phyloP scores from a whole-genome alignment of 2,888 invertebrate genomes.

The Linyphia triangularis region DNA sequence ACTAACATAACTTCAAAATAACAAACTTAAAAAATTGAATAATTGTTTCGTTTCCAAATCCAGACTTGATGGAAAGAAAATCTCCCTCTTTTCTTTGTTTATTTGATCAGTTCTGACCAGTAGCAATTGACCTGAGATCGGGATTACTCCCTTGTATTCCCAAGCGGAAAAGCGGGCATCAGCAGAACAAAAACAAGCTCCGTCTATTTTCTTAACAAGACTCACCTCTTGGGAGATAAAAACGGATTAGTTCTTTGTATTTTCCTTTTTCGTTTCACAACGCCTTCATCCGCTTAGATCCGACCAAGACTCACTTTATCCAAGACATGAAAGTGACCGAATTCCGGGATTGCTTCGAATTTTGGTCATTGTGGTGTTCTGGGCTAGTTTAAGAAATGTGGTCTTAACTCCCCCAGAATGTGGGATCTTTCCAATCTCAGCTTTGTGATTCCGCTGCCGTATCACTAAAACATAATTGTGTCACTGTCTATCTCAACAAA shows the following conservation, averaged over 20 bases:
- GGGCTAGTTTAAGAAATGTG: slow-evolving; percentile 9
- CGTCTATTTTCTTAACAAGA: slow-evolving; percentile 66
- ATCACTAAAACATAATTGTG: too few relatives aligned
- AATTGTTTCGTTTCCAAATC: neutral
- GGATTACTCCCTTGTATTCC: slow-evolving; percentile 45
- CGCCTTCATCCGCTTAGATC: slow-evolving; percentile 24
- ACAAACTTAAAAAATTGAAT: too few relatives aligned
- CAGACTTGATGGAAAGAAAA: neutral
- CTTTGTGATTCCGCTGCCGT: too few relatives aligned
- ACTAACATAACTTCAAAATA: too few relatives aligned
- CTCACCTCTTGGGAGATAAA: slow-evolving; percentile 48
- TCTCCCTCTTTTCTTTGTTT: neutral
- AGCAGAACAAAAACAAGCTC: slow-evolving; percentile 30
- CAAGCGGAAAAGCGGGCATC: slow-evolving; percentile 13
- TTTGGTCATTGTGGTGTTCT: neutral
- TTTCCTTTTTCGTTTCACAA: slow-evolving; percentile 23
- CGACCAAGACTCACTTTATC: neutral
- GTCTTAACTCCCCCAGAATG: too few relatives aligned
- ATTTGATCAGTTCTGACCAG: slow-evolving; percentile 55
- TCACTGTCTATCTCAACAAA: too few relatives aligned
- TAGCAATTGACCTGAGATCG: slow-evolving; percentile 56
- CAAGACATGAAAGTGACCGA: too few relatives aligned
- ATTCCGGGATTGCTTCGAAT: neutral
- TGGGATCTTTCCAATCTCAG: too few relatives aligned
- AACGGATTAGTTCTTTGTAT: slow-evolving; percentile 58